Conservation (phyloP, 1,140 invertebrate genomes). For the Battus philenor region DNA sequence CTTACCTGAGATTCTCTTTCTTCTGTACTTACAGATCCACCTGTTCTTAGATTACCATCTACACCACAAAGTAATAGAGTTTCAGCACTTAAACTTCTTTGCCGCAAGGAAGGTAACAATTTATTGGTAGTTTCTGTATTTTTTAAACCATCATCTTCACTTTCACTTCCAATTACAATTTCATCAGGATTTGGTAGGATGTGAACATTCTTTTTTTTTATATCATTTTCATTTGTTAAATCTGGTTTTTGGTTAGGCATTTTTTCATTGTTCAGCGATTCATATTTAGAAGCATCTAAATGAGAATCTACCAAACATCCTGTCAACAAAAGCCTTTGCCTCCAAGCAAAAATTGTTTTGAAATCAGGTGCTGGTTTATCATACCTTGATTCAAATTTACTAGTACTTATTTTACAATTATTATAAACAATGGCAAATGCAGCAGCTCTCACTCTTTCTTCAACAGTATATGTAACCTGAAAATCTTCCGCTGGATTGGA, state of each 20-base stretch:
- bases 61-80: slow-evolving; percentile 37
- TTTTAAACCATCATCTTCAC: slow-evolving; percentile 42
- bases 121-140: slow-evolving; percentile 26
- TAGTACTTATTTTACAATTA: slow-evolving; percentile 62
- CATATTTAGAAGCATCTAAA: slow-evolving; percentile 27
- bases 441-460: slow-evolving; percentile 62
- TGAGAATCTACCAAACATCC: slow-evolving; percentile 70
- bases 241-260: slow-evolving; percentile 16
- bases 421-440: slow-evolving; percentile 68
- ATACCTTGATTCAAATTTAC: slow-evolving; percentile 62
- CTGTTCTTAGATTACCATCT: slow-evolving; percentile 28
- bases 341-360: slow-evolving; percentile 70
- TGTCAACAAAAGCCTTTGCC: slow-evolving; percentile 58
- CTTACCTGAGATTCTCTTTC: slow-evolving; percentile 35
- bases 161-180: slow-evolving; percentile 51
- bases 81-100: slow-evolving; percentile 50
- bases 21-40: slow-evolving; percentile 40
- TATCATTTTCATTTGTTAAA: slow-evolving; percentile 19
- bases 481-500: slow-evolving; percentile 47
- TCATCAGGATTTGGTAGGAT: slow-evolving; percentile 62
- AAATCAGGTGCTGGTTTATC: slow-evolving; percentile 72
- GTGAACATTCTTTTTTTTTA: slow-evolving; percentile 27
- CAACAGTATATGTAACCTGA: slow-evolving; percentile 64
- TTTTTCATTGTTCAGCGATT: slow-evolving; percentile 13
- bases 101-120: slow-evolving; percentile 17